phyloP scores from a whole-genome alignment of 1,140 invertebrate genomes.

The Lordiphosa clarofinis region DNA sequence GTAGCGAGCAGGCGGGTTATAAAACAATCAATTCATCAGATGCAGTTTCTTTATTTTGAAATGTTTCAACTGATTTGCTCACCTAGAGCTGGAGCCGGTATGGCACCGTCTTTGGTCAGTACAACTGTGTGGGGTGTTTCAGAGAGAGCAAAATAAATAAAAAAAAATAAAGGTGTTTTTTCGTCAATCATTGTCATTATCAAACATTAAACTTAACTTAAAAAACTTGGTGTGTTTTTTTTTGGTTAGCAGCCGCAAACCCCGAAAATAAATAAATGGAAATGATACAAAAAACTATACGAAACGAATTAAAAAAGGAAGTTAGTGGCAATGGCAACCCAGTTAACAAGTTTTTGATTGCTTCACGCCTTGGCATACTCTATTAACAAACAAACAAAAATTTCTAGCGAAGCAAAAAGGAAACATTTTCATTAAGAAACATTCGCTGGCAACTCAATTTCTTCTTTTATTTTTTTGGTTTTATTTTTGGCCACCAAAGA shows the following conservation, averaged over 20 bases:
- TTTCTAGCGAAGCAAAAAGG: constrained; percentile 44
- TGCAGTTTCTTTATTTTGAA: constrained; percentile 7
- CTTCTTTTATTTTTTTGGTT: constrained; percentile 31
- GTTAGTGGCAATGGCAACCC: constrained; percentile 30
- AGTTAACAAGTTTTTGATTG: constrained; percentile 58
- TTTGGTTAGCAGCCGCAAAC: constrained; percentile 54
- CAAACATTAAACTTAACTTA: constrained; percentile 43
- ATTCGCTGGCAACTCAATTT: constrained; percentile 58
- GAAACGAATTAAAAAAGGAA: constrained; percentile 9
- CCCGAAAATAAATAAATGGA: constrained; percentile 6
- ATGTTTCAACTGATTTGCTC: constrained; percentile 58
- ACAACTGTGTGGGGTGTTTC: constrained; percentile 82
- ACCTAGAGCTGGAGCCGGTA: constrained; percentile 87
- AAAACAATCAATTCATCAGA: not conserved
- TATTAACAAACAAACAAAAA: constrained; percentile 37
- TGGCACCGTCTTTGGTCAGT: constrained; percentile 87
- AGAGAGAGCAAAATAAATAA: constrained; percentile 59
- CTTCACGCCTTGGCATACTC: constrained; percentile 34
- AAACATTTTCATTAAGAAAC: constrained; percentile 71
- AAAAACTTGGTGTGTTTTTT: constrained; percentile 29
- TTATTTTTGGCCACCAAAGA: constrained; percentile 52
- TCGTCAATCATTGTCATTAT: constrained; percentile 42
- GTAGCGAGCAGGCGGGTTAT: too few species aligned
- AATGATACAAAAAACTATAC: constrained; percentile 9
- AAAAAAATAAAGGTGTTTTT: constrained; percentile 46